These are phyloP conservation scores for Platanista minor DNA, from an alignment of 2,113 vertebrate species.

Conservation along the genomic window DNA sequence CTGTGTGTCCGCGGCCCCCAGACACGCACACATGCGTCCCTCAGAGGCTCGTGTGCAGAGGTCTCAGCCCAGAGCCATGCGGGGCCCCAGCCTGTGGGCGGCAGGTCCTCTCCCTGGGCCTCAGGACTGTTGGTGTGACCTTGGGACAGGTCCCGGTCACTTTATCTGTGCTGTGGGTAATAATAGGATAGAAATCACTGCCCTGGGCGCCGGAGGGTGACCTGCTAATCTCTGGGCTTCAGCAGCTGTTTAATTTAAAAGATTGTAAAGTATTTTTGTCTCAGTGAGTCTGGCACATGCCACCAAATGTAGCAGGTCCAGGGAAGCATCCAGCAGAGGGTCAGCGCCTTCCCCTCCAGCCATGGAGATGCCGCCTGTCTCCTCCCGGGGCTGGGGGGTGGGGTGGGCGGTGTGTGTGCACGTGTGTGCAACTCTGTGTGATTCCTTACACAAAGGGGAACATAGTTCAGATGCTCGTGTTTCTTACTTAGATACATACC, in stretches of 20 bases:
- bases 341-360: accelerated
- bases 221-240: slow-evolving; percentile 12
- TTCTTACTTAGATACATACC: accelerated
- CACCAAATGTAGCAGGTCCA: not conserved
- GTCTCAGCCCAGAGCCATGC: not conserved
- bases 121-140: not conserved
- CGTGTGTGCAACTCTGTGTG: not conserved
- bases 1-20: accelerated
- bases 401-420: not conserved
- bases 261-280: slow-evolving; percentile 22
- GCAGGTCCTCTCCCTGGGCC: not conserved
- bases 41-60: accelerated
- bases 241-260: not conserved
- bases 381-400: not conserved
- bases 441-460: accelerated
- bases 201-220: not conserved
- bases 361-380: accelerated
- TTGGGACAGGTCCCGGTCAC: not conserved
- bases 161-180: slow-evolving; percentile 23
- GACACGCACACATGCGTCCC: accelerated
- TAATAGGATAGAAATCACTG: slow-evolving; percentile 45
- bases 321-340: accelerated
- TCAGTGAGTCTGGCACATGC: not conserved
- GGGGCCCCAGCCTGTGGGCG: accelerated
- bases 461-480: accelerated